phyloP scores from a whole-genome alignment of 2,113 vertebrate species.

The Megalops atlanticus region DNA sequence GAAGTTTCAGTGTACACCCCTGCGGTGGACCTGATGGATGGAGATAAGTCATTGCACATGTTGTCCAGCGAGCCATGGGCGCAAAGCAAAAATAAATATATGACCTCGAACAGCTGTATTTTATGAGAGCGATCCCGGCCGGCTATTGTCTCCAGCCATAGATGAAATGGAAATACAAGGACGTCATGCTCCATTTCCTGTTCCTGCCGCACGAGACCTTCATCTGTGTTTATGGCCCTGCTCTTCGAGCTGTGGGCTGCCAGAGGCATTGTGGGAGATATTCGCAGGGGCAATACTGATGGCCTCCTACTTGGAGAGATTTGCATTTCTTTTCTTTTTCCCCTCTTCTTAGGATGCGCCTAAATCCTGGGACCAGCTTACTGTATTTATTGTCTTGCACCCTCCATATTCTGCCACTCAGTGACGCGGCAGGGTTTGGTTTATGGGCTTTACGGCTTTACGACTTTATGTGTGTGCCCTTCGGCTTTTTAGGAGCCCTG shows the following conservation, averaged over 20 bases:
- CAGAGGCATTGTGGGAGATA: background rate
- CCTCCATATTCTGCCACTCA: background rate
- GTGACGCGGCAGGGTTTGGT: background rate
- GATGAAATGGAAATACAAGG: background rate
- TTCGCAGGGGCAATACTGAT: background rate
- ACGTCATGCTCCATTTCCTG: background rate
- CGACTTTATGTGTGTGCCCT: background rate
- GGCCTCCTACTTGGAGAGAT: background rate
- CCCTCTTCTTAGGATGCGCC: background rate
- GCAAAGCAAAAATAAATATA: constrained; percentile 4
- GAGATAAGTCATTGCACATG: background rate
- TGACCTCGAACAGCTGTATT: background rate
- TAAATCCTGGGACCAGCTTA: background rate
- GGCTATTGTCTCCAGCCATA: background rate
- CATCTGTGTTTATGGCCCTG: background rate
- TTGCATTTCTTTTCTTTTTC: background rate
- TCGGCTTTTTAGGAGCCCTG: constrained; percentile 5
- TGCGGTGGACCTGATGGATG: background rate
- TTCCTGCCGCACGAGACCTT: background rate
- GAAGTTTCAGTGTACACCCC: background rate
- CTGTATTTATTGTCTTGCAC: background rate
- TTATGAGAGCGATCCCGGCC: background rate
- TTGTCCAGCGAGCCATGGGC: background rate
- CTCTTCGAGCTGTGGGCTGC: background rate
- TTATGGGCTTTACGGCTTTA: background rate